These are phyloP conservation scores for Scomber colias DNA, from an alignment of 2,113 vertebrate genomes.

Conservation along the genomic window DNA sequence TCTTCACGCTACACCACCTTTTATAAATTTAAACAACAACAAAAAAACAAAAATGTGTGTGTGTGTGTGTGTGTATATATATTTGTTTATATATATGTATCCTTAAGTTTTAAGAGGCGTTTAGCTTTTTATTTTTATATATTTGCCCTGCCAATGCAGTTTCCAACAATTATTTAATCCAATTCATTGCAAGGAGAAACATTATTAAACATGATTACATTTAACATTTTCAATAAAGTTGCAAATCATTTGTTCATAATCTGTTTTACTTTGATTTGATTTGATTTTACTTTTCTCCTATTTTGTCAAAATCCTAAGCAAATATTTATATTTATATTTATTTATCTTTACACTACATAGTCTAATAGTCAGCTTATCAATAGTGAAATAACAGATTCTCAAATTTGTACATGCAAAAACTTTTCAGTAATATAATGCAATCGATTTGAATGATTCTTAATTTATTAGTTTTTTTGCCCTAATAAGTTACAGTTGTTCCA, in stretches of 20 bases:
- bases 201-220: conserved; percentile 3
- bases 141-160: conserved; percentile 5
- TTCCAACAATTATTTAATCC: conserved; percentile 5
- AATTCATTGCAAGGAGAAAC: conserved; percentile 1
- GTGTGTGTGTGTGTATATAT: too few relatives aligned
- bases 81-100: neutral
- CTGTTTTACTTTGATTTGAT: neutral
- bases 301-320: neutral
- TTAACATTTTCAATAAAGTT: neutral
- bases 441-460: neutral
- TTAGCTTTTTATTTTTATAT: conserved; percentile 5
- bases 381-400: conserved; percentile 5
- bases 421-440: neutral
- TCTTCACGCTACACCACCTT: neutral
- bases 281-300: neutral
- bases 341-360: neutral
- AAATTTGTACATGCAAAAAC: neutral
- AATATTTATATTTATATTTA: neutral
- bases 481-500: neutral
- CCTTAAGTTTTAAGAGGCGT: neutral
- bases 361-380: neutral
- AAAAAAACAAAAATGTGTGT: too few relatives aligned
- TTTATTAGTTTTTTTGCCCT: neutral
- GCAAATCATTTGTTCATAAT: neutral
- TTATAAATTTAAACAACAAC: neutral